Base-by-base conservation (phyloP, 2,888 invertebrate species). In the Neoascia interrupta region DNA sequence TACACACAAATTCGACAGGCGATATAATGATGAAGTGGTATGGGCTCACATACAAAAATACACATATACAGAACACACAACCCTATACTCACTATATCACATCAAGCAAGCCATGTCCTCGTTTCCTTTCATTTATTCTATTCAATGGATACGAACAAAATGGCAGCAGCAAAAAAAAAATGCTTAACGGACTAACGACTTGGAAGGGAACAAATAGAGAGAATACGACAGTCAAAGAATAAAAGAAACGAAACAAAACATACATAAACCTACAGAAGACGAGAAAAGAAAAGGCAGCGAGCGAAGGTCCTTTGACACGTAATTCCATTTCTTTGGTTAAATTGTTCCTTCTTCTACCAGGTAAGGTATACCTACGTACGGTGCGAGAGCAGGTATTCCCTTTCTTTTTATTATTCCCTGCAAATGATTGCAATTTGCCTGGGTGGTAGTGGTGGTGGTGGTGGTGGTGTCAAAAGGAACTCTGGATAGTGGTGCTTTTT, bases 161-260 rank as follows among this genome's bases (percentile, higher is more conserved):
- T 60, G 49, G 39, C 5, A 13, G 15, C 6, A 47, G 23, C 10
- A 58, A 53, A 39, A 47, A 58, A 64, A 72, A 47, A 68, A 13
- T 18, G 66, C 51, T 79, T 73, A 79, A 79, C 79, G 56, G 79
- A 79, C 73, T 79, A 79, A 79, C 79, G 79, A 79, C 79, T 68
- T 79, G 66, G 66, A 79, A 79, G 34, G 54, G 53, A 79, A 70
- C 66, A 73, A 79, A 56, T 61, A 79, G 60, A 49, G n/a, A n/a
- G n/a, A n/a, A n/a, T n/a, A n/a, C n/a, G n/a, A n/a, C n/a, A n/a
- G n/a, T n/a, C n/a, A n/a, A n/a, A n/a, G 49, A 66, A 69, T 34
- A 64, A 69, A 60, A 54, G 6, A 28, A 49, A 49, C 45, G 54
- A 58, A 63, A 49, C 16, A 39, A 41, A 45, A 49, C n/a, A n/a